Evolutionary conservation across 2,797 vertebrate genomes (phyloP).

Genomic region (Karalla daura): DNA sequence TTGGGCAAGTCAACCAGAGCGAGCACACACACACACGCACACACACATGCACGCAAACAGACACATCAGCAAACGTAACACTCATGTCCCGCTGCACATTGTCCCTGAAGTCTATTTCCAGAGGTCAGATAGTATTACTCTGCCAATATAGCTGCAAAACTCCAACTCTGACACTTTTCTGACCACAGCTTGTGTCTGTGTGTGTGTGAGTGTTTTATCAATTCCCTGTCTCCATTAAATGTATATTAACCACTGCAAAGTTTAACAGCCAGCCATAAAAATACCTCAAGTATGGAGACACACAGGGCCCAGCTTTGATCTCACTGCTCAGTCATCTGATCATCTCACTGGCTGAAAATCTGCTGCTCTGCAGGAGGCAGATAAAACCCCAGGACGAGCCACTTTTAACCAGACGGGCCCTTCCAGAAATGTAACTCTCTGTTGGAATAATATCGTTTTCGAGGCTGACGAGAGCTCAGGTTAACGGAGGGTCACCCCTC

Average conservation of each 20-base stretch:
- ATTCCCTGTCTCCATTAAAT: slow-evolving; percentile 60
- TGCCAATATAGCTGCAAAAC: slow-evolving; percentile 67
- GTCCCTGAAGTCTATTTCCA: slow-evolving; percentile 81
- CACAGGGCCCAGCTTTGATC: slow-evolving; percentile 54
- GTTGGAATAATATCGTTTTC: background rate
- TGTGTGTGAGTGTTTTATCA: slow-evolving; percentile 61
- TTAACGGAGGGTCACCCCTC: slow-evolving; percentile 37
- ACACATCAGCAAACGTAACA: slow-evolving; percentile 26
- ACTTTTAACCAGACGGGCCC: background rate
- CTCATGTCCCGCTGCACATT: slow-evolving; percentile 65
- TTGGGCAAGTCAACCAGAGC: slow-evolving; percentile 42
- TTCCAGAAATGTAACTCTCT: slow-evolving; percentile 24
- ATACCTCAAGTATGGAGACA: slow-evolving; percentile 54
- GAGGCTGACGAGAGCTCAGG: background rate
- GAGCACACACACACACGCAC: slow-evolving; percentile 13
- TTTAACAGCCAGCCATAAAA: slow-evolving; percentile 70
- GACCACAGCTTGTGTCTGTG: slow-evolving; percentile 44
- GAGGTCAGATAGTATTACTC: slow-evolving; percentile 73
- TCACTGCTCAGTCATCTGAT: slow-evolving; percentile 53
- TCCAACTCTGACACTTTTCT: slow-evolving; percentile 66
- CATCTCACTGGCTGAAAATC: slow-evolving; percentile 36
- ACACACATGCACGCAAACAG: slow-evolving; percentile 3
- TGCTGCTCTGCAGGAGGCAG: slow-evolving; percentile 43
- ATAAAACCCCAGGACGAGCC: slow-evolving; percentile 31
- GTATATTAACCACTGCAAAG: slow-evolving; percentile 54